phyloP scores from a whole-genome alignment of 2,888 invertebrate species.

The Heliconius ismenius region DNA sequence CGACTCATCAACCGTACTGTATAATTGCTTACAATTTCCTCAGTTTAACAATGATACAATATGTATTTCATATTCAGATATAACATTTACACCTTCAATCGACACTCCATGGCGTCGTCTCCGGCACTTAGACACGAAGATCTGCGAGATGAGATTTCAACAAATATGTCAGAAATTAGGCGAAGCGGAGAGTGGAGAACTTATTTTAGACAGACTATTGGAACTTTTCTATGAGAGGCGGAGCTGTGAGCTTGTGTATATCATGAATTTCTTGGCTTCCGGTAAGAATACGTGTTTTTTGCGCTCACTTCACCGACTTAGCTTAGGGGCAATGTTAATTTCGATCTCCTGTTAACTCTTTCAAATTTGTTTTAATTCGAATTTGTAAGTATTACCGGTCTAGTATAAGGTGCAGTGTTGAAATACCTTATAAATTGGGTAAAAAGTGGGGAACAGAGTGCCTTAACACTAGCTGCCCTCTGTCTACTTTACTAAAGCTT shows the following conservation, averaged over 20 bases:
- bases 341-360: neutral
- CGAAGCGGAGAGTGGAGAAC: constrained; percentile 75
- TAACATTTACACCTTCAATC: constrained; percentile 43
- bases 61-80: constrained; percentile 24
- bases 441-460: neutral
- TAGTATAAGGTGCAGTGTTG: too few species aligned
- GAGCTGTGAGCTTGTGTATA: constrained; percentile 81
- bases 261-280: constrained; percentile 82
- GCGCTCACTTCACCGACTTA: too few species aligned
- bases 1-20: neutral
- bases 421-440: neutral
- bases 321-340: too few species aligned
- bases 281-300: constrained; percentile 58
- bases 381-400: too few species aligned
- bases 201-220: constrained; percentile 84
- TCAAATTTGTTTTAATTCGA: neutral
- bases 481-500: neutral
- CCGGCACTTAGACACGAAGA: constrained; percentile 79
- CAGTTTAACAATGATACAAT: neutral
- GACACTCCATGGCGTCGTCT: constrained; percentile 84
- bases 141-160: constrained; percentile 75
- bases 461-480: neutral
- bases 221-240: constrained; percentile 79
- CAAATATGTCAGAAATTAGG: constrained; percentile 81
- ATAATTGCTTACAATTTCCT: neutral